Conservation (phyloP, 2,888 invertebrate species). For the Macropis europaea region DNA sequence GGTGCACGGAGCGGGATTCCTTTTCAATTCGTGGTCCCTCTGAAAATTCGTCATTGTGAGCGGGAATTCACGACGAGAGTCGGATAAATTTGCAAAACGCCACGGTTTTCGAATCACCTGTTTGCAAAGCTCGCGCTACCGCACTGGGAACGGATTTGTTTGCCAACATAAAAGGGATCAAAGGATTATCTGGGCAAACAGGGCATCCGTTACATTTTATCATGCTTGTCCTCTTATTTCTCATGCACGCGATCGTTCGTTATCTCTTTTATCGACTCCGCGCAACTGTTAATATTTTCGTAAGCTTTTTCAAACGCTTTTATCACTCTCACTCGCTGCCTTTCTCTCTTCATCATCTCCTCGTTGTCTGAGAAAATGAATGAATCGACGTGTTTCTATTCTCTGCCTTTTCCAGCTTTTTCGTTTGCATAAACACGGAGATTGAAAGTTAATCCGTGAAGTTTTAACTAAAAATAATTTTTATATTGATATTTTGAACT, state of each 20-base stretch:
- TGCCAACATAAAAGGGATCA: slow-evolving; percentile 68
- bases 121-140: slow-evolving; percentile 54
- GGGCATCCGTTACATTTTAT: slow-evolving; percentile 67
- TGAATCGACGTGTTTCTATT: not conserved
- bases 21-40: too few relatives aligned
- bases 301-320: slow-evolving; percentile 30
- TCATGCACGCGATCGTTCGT: slow-evolving; percentile 65
- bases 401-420: not conserved
- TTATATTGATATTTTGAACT: too few relatives aligned
- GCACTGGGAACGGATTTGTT: slow-evolving; percentile 66
- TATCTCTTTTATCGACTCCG: slow-evolving; percentile 63
- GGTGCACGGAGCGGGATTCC: too few relatives aligned
- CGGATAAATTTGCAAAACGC: slow-evolving; percentile 11
- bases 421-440: not conserved
- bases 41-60: not conserved
- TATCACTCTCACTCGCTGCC: too few relatives aligned
- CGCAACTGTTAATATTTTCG: slow-evolving; percentile 71
- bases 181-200: slow-evolving; percentile 70
- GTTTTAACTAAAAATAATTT: too few relatives aligned
- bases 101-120: slow-evolving; percentile 49
- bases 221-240: slow-evolving; percentile 64
- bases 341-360: slow-evolving; percentile 2
- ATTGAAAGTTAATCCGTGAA: too few relatives aligned
- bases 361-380: slow-evolving; percentile 19
- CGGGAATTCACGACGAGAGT: too few relatives aligned